Conservation (phyloP, 2,888 invertebrate genomes). For the Iphiclides podalirius region DNA sequence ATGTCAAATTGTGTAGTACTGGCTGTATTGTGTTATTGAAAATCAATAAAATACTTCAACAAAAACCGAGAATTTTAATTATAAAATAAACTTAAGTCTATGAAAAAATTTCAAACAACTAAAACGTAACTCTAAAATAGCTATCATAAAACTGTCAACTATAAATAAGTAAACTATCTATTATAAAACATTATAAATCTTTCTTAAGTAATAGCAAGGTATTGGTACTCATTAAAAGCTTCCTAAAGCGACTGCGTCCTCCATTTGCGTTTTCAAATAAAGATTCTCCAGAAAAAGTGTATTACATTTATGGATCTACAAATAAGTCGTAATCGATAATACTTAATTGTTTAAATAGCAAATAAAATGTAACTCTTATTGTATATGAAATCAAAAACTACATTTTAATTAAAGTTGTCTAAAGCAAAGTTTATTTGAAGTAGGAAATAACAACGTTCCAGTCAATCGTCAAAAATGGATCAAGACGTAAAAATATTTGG, state of each 20-base stretch:
- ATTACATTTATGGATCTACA: constrained; percentile 64
- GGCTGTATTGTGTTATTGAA: not conserved
- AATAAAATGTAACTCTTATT: too few relatives aligned
- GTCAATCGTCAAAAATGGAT: too few relatives aligned
- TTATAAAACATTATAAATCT: constrained; percentile 7
- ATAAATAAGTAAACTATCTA: constrained; percentile 6
- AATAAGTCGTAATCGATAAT: constrained; percentile 12
- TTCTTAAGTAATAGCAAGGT: too few relatives aligned
- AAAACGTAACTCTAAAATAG: not conserved
- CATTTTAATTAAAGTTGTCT: too few relatives aligned
- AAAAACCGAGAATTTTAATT: constrained; percentile 12
- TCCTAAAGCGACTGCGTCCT: constrained; percentile 1
- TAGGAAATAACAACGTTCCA: too few relatives aligned
- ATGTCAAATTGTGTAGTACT: not conserved
- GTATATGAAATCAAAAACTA: too few relatives aligned
- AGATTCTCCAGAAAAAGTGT: constrained; percentile 60
- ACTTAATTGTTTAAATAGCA: not conserved
- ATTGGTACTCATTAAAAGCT: too few relatives aligned
- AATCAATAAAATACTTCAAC: constrained; percentile 7
- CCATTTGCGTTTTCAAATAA: constrained; percentile 51
- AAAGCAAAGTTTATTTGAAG: too few relatives aligned
- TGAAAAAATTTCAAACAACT: not conserved
- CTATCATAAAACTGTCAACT: too few relatives aligned
- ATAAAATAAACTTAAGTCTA: constrained; percentile 17
- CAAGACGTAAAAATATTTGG: too few relatives aligned